phyloP scores from a whole-genome alignment of 2,797 vertebrate species.

The Lepus townsendii region DNA sequence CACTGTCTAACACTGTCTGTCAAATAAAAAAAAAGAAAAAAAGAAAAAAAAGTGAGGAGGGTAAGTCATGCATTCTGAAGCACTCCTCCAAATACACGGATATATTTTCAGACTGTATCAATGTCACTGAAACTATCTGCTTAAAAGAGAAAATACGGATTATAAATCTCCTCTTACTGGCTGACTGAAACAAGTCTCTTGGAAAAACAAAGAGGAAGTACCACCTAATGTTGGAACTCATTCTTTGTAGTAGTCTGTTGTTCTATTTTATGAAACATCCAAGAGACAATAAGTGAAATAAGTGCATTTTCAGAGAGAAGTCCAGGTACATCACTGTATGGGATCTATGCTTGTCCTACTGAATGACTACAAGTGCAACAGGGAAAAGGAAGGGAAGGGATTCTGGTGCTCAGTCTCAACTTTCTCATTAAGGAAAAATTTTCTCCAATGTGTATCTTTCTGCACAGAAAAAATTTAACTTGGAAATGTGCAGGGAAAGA shows the following conservation, averaged over 20 bases:
- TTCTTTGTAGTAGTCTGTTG: neutral
- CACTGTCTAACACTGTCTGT: too few relatives aligned
- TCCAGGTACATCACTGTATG: neutral
- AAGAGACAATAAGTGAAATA: neutral
- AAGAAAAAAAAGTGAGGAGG: neutral
- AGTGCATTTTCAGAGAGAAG: neutral
- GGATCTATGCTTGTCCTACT: neutral
- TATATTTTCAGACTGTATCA: neutral
- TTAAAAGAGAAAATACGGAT: neutral
- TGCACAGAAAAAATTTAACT: slow-evolving; percentile 39
- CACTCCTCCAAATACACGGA: neutral
- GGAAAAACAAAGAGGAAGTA: neutral
- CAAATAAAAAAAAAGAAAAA: too few relatives aligned
- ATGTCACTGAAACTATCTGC: neutral
- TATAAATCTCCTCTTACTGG: neutral
- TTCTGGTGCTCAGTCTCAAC: neutral
- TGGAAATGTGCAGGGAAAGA: slow-evolving; percentile 26
- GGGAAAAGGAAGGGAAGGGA: neutral
- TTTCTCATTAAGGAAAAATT: neutral
- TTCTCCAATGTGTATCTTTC: neutral
- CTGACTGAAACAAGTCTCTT: slow-evolving; percentile 22
- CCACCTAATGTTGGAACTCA: neutral
- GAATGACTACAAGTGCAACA: neutral
- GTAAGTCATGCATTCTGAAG: neutral
- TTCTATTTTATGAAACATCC: slow-evolving; percentile 24